Percentiles rank a stretch among this genome's conserved stretches.
Conservation (phyloP, 1,140 invertebrate genomes). For the Vanessa atalanta region DNA sequence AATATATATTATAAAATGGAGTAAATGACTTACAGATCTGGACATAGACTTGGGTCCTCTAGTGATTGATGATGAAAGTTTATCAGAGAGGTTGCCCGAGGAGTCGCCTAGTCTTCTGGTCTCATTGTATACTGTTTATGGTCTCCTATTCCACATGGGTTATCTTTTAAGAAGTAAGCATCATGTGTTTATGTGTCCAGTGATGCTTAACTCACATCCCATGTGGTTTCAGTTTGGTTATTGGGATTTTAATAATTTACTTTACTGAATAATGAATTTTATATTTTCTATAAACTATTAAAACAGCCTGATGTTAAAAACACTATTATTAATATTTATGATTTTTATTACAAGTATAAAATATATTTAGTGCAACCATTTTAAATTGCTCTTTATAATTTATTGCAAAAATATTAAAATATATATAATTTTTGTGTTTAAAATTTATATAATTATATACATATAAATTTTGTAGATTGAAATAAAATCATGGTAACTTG, state of each 20-base stretch:
- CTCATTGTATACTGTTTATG: constrained; percentile 76
- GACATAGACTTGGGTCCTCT: constrained; percentile 73
- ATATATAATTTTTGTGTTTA: too few species aligned
- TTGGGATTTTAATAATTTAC: background rate
- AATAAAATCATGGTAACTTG: too few species aligned
- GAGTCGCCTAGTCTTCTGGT: constrained; percentile 70
- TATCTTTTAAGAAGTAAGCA: constrained; percentile 79
- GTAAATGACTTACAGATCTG: constrained; percentile 72
- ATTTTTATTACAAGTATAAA: too few species aligned
- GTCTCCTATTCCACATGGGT: constrained; percentile 79
- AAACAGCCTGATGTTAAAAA: too few species aligned
- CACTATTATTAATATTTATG: too few species aligned
- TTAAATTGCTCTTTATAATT: too few species aligned
- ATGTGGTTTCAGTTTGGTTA: constrained; percentile 13
- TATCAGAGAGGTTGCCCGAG: constrained; percentile 62
- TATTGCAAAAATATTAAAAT: too few species aligned
- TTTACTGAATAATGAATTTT: background rate
- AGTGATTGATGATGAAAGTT: constrained; percentile 68
- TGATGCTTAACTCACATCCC: constrained; percentile 50
- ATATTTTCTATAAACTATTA: background rate
- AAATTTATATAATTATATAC: too few species aligned
- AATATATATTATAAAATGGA: background rate
- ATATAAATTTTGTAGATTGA: too few species aligned
- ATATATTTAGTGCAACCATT: too few species aligned
- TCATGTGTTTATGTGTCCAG: constrained; percentile 46